phyloP scores from a whole-genome alignment of 2,888 invertebrate genomes.

The Cheilosia variabilis region DNA sequence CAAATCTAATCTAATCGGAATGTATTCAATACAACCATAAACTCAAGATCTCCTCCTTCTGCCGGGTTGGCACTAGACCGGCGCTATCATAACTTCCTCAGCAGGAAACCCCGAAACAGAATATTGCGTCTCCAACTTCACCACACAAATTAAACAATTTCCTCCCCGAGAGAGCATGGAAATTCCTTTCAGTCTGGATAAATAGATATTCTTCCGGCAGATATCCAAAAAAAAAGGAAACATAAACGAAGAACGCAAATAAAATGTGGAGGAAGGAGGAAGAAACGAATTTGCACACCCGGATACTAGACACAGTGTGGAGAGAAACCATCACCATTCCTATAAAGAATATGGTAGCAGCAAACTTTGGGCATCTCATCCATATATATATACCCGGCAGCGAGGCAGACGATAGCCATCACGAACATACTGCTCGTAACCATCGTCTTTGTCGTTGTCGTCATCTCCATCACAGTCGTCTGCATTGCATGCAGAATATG shows the following conservation, averaged over 20 bases:
- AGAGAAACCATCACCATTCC: slow-evolving; percentile 41
- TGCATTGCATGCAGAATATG: slow-evolving; percentile 43
- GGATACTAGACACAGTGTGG: slow-evolving; percentile 46
- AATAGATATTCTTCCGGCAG: slow-evolving; percentile 74
- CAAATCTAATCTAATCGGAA: slow-evolving; percentile 42
- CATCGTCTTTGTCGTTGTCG: slow-evolving; percentile 47
- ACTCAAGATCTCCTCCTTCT: slow-evolving; percentile 14
- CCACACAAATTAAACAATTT: slow-evolving; percentile 65
- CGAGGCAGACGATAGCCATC: slow-evolving; percentile 67
- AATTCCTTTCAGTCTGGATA: slow-evolving; percentile 69
- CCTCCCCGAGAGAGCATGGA: slow-evolving; percentile 30
- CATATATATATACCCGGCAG: slow-evolving; percentile 39
- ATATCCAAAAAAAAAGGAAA: slow-evolving; percentile 49
- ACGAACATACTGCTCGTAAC: slow-evolving; percentile 45
- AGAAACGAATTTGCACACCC: slow-evolving; percentile 52
- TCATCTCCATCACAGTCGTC: slow-evolving; percentile 69
- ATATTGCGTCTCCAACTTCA: slow-evolving; percentile 22
- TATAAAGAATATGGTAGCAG: slow-evolving; percentile 18
- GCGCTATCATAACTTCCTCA: slow-evolving; percentile 51
- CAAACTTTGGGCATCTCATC: slow-evolving; percentile 52
- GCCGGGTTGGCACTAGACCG: slow-evolving; percentile 5
- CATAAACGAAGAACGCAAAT: neutral
- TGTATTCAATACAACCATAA: slow-evolving; percentile 7
- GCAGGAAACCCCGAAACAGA: slow-evolving; percentile 45
- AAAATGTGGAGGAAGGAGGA: slow-evolving; percentile 11